phyloP scores from a whole-genome alignment of 2,113 vertebrate species.

The Limanda limanda region DNA sequence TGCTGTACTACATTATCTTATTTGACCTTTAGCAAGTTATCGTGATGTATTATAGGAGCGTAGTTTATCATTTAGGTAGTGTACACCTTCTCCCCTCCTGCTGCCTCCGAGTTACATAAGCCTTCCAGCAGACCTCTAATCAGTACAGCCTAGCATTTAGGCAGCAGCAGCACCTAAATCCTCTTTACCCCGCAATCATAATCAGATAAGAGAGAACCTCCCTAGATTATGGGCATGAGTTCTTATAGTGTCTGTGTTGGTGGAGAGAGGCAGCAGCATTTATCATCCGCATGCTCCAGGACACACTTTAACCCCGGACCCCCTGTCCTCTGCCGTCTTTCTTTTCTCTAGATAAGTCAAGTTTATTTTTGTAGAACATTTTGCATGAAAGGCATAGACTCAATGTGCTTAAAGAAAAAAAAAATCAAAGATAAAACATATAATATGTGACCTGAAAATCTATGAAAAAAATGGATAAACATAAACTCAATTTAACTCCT shows the following conservation, averaged over 20 bases:
- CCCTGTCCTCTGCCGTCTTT: not conserved
- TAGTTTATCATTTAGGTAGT: conserved; percentile 51
- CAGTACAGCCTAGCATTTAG: conserved; percentile 77
- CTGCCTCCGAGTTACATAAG: conserved; percentile 72
- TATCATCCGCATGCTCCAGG: conserved; percentile 54
- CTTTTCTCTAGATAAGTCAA: not conserved
- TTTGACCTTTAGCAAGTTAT: conserved; percentile 38
- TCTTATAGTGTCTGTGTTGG: conserved; percentile 42
- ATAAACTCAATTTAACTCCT: not conserved
- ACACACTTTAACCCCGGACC: conserved; percentile 16
- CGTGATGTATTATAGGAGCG: conserved; percentile 21
- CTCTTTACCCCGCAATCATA: conserved; percentile 81
- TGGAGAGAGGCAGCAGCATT: conserved; percentile 32
- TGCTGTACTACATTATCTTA: conserved; percentile 16
- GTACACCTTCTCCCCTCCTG: conserved; percentile 52
- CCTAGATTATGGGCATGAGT: conserved; percentile 74
- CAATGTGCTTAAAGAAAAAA: no score
- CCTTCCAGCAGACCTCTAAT: conserved; percentile 69
- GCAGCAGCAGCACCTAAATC: conserved; percentile 77
- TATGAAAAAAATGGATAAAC: not conserved
- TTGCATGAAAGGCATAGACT: no score
- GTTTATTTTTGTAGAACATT: no score
- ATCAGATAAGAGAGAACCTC: conserved; percentile 80
- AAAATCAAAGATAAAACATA: no score
- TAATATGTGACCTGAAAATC: no score